phyloP scores from a whole-genome alignment of 2,888 invertebrate genomes.

The Lepidocyrtoides sp. region DNA sequence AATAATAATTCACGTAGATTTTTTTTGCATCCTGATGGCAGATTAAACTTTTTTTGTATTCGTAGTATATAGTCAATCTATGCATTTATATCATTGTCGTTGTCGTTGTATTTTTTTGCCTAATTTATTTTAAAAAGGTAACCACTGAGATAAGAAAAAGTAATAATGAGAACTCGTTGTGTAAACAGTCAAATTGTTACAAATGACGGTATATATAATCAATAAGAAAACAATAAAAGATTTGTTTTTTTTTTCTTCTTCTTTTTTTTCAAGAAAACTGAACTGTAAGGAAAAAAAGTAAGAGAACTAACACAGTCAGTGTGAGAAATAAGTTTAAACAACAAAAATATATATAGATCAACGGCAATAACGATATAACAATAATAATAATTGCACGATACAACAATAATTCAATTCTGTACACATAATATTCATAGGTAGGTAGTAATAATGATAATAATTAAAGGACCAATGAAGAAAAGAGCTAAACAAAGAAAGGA shows the following conservation, averaged over 20 bases:
- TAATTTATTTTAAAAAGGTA: too few species aligned
- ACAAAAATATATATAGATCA: background rate
- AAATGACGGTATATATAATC: background rate
- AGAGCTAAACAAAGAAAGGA: conserved; percentile 46
- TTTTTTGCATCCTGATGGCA: background rate
- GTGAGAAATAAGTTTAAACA: background rate
- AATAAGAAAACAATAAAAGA: background rate
- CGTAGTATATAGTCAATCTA: too few species aligned
- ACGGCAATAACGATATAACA: conserved; percentile 16
- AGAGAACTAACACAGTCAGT: background rate
- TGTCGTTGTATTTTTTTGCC: too few species aligned
- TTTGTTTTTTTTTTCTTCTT: background rate
- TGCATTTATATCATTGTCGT: too few species aligned
- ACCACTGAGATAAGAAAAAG: background rate
- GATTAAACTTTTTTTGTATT: too few species aligned
- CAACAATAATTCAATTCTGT: conserved; percentile 36
- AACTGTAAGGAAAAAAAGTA: background rate
- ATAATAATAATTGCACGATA: conserved; percentile 27
- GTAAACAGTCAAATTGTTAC: background rate
- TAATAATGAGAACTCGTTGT: background rate
- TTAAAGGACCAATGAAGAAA: conserved; percentile 35
- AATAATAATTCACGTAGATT: background rate
- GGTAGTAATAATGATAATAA: conserved; percentile 30
- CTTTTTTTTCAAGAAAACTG: background rate
- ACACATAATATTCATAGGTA: conserved; percentile 28